Evolutionary conservation across 2,888 invertebrate genomes (phyloP), one percentile per base, ranked within the genome.

Genomic region (Siphonodentalium dalli): DNA sequence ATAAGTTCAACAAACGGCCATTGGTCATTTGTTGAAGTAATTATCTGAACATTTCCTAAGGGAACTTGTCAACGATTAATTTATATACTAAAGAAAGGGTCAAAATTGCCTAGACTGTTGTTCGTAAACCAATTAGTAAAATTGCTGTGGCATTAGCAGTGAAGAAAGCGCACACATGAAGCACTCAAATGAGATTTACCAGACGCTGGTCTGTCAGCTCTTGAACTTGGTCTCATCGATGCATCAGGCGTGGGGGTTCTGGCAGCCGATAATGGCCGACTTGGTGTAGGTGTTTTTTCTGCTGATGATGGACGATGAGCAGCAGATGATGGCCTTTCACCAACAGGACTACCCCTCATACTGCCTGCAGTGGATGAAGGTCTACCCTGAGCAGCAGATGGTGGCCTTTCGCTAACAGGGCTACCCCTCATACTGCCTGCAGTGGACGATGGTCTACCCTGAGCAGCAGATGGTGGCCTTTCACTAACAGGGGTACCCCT

Each of bases 231-330:
- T 34, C 42, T 18, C 21, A 43, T 40, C 21, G 29, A 27, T 7
- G 39, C 34, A 23, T 35, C 50, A 15, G 66, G 60, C 6, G 38
- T 48, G 24, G 65, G 54, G 48, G 61, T 65, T 24, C 45, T 38
- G 26, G 26, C 40, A 34, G 41, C 58, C 39, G 54, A 40, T 39
- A 38, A 38, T 26, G 41, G 51, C 33, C 43, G 21, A 47, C 33
- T 29, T 1, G 40, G 34, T 8, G 38, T 24, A 4, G 8, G 26
- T 40, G 29, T 34, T 21, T 38, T 18, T 27, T 44, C 20, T 24
- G 63, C 62, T 58, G 61, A 62, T 13, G 49, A 42, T 29, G 67
- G 67, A 35, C 64, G 52, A 21, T 34, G 35, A 13, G 24, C 44
- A 21, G 29, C 46, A 13, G 38, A 38, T 26, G 26, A 23, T 6